phyloP scores from a whole-genome alignment of 2,113 vertebrate genomes.

The Hippolais icterina region DNA sequence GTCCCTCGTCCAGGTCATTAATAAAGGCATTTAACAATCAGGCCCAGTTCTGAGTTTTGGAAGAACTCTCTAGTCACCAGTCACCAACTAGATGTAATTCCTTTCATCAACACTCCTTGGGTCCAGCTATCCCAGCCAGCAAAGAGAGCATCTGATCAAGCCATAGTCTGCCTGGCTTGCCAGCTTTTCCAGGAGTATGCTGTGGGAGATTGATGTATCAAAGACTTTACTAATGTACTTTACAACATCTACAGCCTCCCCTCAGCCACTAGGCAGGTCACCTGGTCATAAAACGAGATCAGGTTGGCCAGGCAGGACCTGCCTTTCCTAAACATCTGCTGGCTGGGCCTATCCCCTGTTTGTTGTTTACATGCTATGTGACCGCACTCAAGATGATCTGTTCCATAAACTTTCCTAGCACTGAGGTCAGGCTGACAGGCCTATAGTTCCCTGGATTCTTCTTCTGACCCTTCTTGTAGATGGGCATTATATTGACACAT shows the following conservation, averaged over 20 bases:
- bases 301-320: neutral
- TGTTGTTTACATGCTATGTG: rapidly evolving
- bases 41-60: neutral
- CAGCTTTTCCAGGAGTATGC: neutral
- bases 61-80: neutral
- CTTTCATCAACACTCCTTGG: neutral
- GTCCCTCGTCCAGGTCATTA: rapidly evolving
- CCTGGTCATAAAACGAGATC: neutral
- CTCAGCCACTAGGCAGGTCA: neutral
- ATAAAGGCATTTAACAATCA: neutral
- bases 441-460: neutral
- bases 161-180: neutral
- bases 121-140: neutral
- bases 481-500: no score
- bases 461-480: neutral
- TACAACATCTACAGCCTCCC: neutral
- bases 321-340: neutral
- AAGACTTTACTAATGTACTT: neutral
- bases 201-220: neutral
- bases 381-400: rapidly evolving
- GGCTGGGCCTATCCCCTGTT: neutral
- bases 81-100: neutral
- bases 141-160: neutral
- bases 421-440: neutral
- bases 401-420: neutral